Conservation (phyloP, 1,140 invertebrate genomes). For the Heliconius himera region DNA sequence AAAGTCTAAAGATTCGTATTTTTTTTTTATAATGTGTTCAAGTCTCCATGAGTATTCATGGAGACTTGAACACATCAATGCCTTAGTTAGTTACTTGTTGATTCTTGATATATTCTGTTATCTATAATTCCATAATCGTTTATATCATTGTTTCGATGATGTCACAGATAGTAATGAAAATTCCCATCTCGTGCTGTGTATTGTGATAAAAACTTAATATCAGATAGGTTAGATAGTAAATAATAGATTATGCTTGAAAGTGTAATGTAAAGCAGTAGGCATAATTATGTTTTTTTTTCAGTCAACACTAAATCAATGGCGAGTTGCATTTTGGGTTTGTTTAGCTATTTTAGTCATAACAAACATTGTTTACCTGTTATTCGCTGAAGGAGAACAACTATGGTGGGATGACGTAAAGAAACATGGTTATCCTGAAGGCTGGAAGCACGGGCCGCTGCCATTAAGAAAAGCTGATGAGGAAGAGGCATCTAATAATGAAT, state of each 20-base stretch:
- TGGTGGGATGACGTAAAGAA: constrained; percentile 84
- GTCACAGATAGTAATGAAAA: neutral
- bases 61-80: neutral
- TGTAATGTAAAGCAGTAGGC: neutral
- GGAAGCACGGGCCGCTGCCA: constrained; percentile 70
- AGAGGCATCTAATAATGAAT: constrained; percentile 46
- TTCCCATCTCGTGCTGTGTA: neutral
- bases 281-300: constrained; percentile 66
- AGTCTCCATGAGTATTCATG: neutral
- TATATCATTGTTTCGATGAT: constrained; percentile 6
- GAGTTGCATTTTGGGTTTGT: constrained; percentile 91
- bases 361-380: constrained; percentile 87
- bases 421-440: constrained; percentile 64
- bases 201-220: neutral
- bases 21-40: neutral
- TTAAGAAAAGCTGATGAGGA: constrained; percentile 47
- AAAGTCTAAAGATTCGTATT: constrained; percentile 50
- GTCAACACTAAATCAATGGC: constrained; percentile 89
- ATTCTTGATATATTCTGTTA: constrained; percentile 12
- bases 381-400: constrained; percentile 86
- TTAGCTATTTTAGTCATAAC: constrained; percentile 87
- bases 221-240: neutral
- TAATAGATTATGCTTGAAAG: neutral
- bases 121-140: neutral
- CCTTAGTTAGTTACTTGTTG: constrained; percentile 2